Conservation (phyloP, 2,888 invertebrate genomes). For the Stegophylla sp. region DNA sequence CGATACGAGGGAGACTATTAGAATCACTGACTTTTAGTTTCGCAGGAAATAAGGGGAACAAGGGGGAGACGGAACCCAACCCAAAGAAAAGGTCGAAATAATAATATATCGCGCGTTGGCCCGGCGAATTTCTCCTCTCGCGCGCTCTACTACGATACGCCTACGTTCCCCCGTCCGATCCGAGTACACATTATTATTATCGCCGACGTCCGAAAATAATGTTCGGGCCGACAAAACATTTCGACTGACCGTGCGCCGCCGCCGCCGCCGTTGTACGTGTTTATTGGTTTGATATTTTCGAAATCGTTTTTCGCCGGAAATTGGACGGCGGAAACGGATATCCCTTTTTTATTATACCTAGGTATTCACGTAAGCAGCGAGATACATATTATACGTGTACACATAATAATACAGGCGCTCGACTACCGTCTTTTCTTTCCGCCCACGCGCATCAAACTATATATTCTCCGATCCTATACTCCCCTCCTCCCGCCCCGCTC, state of each 20-base stretch:
- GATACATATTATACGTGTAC: no score
- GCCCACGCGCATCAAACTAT: no score
- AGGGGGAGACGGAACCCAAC: neutral
- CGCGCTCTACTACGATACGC: no score
- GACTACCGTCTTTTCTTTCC: no score
- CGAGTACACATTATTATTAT: slow-evolving; percentile 7
- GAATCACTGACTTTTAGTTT: slow-evolving; percentile 23
- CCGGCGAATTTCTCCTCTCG: neutral
- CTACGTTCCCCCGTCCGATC: neutral
- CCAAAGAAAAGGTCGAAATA: neutral
- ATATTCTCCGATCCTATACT: no score
- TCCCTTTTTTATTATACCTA: slow-evolving; percentile 36
- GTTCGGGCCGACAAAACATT: slow-evolving; percentile 40
- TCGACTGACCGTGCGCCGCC: neutral
- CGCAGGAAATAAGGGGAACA: neutral
- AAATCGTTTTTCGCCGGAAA: slow-evolving; percentile 29
- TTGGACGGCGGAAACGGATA: slow-evolving; percentile 40
- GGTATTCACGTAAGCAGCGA: neutral
- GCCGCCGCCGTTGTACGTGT: slow-evolving; percentile 23
- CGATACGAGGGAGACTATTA: slow-evolving; percentile 24
- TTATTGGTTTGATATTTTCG: slow-evolving; percentile 53
- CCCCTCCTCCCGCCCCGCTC: no score
- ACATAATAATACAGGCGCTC: no score
- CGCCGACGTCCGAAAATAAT: slow-evolving; percentile 22
- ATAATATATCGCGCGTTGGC: neutral